Evolutionary conservation across 2,113 vertebrate species (phyloP).

Genomic region (Nothocercus nigrocapillus): DNA sequence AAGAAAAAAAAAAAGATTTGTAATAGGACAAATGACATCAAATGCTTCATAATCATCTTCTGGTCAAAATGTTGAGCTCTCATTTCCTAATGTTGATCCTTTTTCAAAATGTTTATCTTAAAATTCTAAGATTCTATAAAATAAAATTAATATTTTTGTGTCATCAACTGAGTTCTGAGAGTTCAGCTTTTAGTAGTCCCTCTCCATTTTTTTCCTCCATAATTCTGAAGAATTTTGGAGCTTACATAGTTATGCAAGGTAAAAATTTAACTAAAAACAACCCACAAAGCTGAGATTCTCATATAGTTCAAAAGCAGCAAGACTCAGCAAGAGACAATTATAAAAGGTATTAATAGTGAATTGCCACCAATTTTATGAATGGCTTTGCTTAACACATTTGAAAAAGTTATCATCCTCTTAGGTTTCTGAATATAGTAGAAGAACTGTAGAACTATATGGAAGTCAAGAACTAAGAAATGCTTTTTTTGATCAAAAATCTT

Average conservation of each 20-base stretch:
- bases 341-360: not conserved
- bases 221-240: not conserved
- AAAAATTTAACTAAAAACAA: not conserved
- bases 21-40: not conserved
- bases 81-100: not conserved
- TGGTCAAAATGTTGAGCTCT: not conserved
- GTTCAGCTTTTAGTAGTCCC: not conserved
- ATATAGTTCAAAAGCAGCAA: not conserved
- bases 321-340: not conserved
- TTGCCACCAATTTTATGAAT: not conserved
- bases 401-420: not conserved
- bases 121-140: not conserved
- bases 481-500: constrained; percentile 16
- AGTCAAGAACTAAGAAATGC: not conserved
- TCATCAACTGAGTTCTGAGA: not conserved
- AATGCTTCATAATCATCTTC: not conserved
- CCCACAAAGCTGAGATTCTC: not conserved
- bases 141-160: not conserved
- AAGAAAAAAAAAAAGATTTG: not conserved
- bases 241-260: not conserved
- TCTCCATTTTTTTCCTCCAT: not conserved
- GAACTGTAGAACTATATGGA: too few species aligned
- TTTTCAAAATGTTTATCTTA: not conserved
- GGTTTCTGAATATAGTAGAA: not conserved
- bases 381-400: not conserved